phyloP scores from a whole-genome alignment of 2,797 vertebrate species.

The Smutsia temminckii region DNA sequence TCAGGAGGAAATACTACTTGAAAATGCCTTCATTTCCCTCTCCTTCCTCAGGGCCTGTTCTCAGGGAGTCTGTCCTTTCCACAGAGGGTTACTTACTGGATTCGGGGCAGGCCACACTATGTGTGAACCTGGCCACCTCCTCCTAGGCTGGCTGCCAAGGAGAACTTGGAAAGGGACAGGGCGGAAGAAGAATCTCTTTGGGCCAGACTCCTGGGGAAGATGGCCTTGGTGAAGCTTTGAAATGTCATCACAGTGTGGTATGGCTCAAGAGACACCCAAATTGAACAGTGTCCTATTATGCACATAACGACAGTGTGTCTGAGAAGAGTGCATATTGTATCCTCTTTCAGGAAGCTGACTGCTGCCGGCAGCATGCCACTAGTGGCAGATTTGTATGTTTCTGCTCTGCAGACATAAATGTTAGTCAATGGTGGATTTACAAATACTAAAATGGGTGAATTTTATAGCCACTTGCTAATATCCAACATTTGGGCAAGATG shows the following conservation, averaged over 20 bases:
- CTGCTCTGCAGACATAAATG: slow-evolving; percentile 58
- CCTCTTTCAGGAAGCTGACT: slow-evolving; percentile 51
- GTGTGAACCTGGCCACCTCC: neutral
- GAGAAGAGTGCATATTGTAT: slow-evolving; percentile 57
- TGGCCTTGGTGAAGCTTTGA: slow-evolving; percentile 38
- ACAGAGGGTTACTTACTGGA: neutral
- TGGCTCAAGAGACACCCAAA: slow-evolving; percentile 58
- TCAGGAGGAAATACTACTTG: neutral
- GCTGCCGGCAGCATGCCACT: slow-evolving; percentile 55
- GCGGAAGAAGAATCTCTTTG: neutral
- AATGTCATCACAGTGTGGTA: slow-evolving; percentile 66
- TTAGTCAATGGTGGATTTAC: slow-evolving; percentile 59
- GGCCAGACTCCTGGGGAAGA: neutral
- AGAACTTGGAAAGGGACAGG: neutral
- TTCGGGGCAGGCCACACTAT: neutral
- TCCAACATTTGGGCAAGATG: slow-evolving; percentile 27
- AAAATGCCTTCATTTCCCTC: neutral
- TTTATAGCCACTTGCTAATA: slow-evolving; percentile 49
- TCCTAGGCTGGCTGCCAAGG: neutral
- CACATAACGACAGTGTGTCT: slow-evolving; percentile 14
- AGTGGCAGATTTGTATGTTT: slow-evolving; percentile 51
- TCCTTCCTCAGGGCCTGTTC: neutral
- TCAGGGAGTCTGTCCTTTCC: neutral
- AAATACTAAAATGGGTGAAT: slow-evolving; percentile 45
- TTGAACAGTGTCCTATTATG: slow-evolving; percentile 46